Evolutionary conservation across 2,888 invertebrate species (phyloP).

Genomic region (Druceiella hillmani): DNA sequence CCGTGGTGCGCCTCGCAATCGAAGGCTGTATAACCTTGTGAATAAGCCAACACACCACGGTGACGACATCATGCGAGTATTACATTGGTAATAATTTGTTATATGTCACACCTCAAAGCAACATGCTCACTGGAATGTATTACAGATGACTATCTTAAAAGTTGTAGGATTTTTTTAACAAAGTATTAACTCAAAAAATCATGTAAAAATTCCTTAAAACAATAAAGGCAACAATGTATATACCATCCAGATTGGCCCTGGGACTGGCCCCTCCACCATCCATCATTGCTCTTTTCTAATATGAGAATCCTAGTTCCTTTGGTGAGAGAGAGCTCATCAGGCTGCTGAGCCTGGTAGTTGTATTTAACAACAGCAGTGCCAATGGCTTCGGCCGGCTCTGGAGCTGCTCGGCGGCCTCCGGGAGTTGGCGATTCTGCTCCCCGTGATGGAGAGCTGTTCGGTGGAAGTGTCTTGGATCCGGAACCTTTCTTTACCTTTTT

Average conservation of each 20-base stretch:
- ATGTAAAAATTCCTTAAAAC: too few species aligned
- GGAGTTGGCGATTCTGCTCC: slow-evolving; percentile 65
- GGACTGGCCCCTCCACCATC: slow-evolving; percentile 96
- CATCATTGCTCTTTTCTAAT: slow-evolving; percentile 96
- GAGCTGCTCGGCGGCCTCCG: slow-evolving; percentile 65
- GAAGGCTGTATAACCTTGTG: too few species aligned
- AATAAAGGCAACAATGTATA: too few species aligned
- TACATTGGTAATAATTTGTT: too few species aligned
- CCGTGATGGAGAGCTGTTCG: slow-evolving; percentile 78
- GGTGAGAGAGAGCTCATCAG: slow-evolving; percentile 89
- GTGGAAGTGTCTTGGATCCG: slow-evolving; percentile 80
- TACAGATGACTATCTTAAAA: too few species aligned
- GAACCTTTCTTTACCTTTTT: slow-evolving; percentile 80
- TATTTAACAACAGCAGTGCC: slow-evolving; percentile 92
- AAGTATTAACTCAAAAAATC: too few species aligned
- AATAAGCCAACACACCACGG: too few species aligned
- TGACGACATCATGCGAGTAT: too few species aligned
- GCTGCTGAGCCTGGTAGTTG: slow-evolving; percentile 91
- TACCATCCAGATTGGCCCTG: slow-evolving; percentile 54
- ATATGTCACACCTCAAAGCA: too few species aligned
- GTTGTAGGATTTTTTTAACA: too few species aligned
- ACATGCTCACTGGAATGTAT: too few species aligned
- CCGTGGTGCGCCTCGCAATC: too few species aligned
- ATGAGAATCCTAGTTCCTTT: slow-evolving; percentile 95
- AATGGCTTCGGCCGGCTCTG: slow-evolving; percentile 83